Base-by-base conservation (phyloP, 2,888 invertebrate species). In the Branchinecta sandiegonensis region DNA sequence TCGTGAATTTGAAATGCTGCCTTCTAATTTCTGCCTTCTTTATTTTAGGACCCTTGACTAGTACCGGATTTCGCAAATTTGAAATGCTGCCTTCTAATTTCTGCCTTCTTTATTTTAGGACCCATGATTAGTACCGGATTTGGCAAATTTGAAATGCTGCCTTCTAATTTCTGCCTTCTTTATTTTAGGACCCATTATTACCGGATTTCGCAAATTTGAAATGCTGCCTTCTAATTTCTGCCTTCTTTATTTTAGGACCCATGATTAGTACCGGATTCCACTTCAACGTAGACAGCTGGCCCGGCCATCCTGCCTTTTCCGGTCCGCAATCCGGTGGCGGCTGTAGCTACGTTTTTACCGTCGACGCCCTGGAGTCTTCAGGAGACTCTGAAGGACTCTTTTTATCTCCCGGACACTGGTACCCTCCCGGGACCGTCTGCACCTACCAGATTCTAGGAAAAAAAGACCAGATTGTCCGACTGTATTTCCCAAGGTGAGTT, bases 251-350 rank as follows among this genome's bases (percentile, higher is more conserved):
- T 65, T 12, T 23, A 73, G 91, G 92, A 64, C 93, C 93, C 0
- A 80, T 94, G 23, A 82, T 93, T 67, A 93, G 93, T 77, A 93
- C 92, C 0, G 94, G 93, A 8, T 94, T 94, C 77, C 93, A 93
- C 79, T 93, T 94, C 80, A 93, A 93, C 79, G 93, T 93, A 67
- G 92, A 92, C 72, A 91, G 90, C 78, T 92, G 91, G 91, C 92
- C 92, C 0, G 92, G 92, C 0, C 90, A 91, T 78, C 90, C 91
- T 67, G 90, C 91, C 78, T 92, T 17, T 14, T 56, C 56, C 8
- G 70, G 68, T 48, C 46, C 68, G 12, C 70, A 69, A 67, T 48
- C 63, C 17, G 69, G 68, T 65, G 65, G 68, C 10, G 64, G 56
- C 17, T 71, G 71, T 50, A 68, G 68, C 65, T 65, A 66, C 47